Evolutionary conservation across 2,113 vertebrate species (phyloP), one percentile per base, ranked within the genome.

Genomic region (Sapayoa aenigma): DNA sequence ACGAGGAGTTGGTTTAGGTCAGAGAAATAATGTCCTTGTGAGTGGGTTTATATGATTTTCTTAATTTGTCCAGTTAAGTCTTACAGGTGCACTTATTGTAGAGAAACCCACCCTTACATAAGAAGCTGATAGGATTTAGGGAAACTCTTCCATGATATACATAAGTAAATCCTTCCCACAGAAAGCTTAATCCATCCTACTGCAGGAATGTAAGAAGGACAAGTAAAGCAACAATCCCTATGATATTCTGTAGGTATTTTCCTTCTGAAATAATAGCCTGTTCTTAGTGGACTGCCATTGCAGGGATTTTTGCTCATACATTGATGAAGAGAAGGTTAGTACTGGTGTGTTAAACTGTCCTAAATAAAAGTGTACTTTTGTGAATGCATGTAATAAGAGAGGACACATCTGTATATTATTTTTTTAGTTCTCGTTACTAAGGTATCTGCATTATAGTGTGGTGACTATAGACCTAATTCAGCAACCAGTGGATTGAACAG

Each of bases 21-120:
- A 89, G 46, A 52, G 37, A 47, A 79, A 68, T 47, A 49, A 90
- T 30, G 80, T 87, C 93, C 76, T 97, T 95, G 73, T 65, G 71
- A 72, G 46, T 41, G 24, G 9, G 4, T 22, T 90, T 68, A 2
- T 33, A 12, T 59, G 31, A 35, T 81, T 81, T 82, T n/a, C 67
- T 92, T 52, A 25, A 49, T 74, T 75, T 87, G 37, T 46, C 78
- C 49, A 42, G 39, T 90, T 90, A 65, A 78, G 20, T 67, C 68
- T 60, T 65, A 35, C 0, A 59, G 66, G 31, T 69, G 15, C 30
- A 11, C 1, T 4, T 56, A 41, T 90, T 84, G 25, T 14, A 53
- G 41, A 83, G 79, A 91, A 95, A 35, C 21, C 23, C 33, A 50
- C 25, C 21, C 41, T 68, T 68, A 33, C 53, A 69, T 86, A 86